These are phyloP conservation scores for Drosophila suzukii DNA, from an alignment of 1,140 invertebrate species.

Conservation along the genomic window DNA sequence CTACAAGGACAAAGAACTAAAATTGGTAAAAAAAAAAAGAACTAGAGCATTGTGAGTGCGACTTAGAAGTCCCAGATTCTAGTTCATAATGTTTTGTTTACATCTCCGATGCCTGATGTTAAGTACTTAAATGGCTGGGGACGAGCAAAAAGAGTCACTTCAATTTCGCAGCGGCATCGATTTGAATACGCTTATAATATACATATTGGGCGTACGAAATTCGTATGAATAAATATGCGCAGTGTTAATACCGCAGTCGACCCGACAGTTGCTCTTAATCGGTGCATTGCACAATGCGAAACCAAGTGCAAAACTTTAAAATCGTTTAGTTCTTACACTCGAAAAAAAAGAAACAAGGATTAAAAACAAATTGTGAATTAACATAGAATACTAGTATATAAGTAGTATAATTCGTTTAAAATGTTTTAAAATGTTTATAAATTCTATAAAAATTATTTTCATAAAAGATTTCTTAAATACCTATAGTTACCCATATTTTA, in stretches of 20 bases:
- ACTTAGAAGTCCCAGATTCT: not conserved
- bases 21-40: too few species aligned
- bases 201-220: constrained; percentile 33
- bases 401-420: too few species aligned
- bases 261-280: constrained; percentile 49
- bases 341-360: not conserved
- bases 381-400: not conserved
- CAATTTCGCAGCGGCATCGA: constrained; percentile 41
- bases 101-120: constrained; percentile 27
- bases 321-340: constrained; percentile 11
- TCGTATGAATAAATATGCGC: constrained; percentile 31
- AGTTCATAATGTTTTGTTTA: constrained; percentile 29
- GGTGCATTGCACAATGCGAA: constrained; percentile 33
- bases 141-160: constrained; percentile 64
- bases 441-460: too few species aligned
- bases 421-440: too few species aligned
- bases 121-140: constrained; percentile 26
- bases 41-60: constrained; percentile 21
- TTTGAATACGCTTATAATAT: constrained; percentile 44
- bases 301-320: not conserved
- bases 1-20: too few species aligned
- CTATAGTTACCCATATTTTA: too few species aligned
- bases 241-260: constrained; percentile 39
- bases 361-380: not conserved
- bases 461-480: too few species aligned